A percentile compares a stretch with the other conserved stretches of the same genome.
Evolutionary conservation across 2,797 vertebrate species (phyloP).

Genomic region (Hyperoplus immaculatus): DNA sequence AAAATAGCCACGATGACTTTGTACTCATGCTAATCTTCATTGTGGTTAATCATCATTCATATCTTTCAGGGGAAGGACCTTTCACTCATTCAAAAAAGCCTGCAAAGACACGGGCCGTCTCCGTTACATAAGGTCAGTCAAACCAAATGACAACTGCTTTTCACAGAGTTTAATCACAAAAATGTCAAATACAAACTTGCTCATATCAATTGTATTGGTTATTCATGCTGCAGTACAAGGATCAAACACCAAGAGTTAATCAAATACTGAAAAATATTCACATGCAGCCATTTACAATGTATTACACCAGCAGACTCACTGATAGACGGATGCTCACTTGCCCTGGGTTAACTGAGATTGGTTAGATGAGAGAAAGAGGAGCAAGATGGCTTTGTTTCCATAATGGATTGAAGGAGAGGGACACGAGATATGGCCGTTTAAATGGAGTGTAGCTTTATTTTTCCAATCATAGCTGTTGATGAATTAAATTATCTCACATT

Average conservation of each 20-base stretch:
- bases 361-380: slow-evolving; percentile 11
- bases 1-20: not conserved
- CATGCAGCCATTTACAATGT: not conserved
- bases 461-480: slow-evolving; percentile 1
- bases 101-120: slow-evolving; percentile 27
- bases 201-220: not conserved
- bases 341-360: slow-evolving; percentile 13
- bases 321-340: not conserved
- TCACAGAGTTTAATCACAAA: not conserved
- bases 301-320: not conserved
- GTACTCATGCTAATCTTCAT: not conserved
- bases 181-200: not conserved
- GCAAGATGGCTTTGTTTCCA: not conserved
- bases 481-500: slow-evolving; percentile 30
- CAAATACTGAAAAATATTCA: not conserved
- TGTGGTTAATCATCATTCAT: not conserved
- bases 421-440: slow-evolving; percentile 5
- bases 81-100: slow-evolving; percentile 10
- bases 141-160: not conserved
- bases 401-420: slow-evolving; percentile 6
- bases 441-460: slow-evolving; percentile 24
- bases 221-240: not conserved
- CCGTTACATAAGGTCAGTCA: not conserved
- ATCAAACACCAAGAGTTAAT: not conserved
- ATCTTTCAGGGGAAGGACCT: not conserved